Evolutionary conservation across 2,797 vertebrate genomes (phyloP).

Genomic region (Gambusia yucatana): DNA sequence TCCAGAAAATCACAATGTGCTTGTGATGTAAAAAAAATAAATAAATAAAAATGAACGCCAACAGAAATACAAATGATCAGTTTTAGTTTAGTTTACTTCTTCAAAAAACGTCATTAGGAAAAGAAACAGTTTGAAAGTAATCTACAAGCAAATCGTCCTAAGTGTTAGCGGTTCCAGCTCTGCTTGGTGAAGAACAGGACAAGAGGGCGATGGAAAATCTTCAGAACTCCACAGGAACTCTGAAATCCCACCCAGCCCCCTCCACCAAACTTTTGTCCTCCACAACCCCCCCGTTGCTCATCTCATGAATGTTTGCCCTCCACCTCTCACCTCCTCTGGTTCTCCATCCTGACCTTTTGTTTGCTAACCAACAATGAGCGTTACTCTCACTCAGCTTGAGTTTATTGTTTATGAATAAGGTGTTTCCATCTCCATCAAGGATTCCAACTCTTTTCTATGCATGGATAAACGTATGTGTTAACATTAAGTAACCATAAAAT

Average conservation of each 20-base stretch:
- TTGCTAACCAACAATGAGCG: slow-evolving; percentile 15
- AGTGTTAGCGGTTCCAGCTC: not conserved
- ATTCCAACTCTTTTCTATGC: not conserved
- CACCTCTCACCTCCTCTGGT: slow-evolving; percentile 44
- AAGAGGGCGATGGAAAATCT: not conserved
- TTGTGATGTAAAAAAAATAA: not conserved
- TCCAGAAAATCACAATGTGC: not conserved
- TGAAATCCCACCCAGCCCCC: slow-evolving; percentile 19
- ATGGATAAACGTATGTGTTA: not conserved
- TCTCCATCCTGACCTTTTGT: slow-evolving; percentile 50
- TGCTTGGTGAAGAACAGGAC: not conserved
- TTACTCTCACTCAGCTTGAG: slow-evolving; percentile 36
- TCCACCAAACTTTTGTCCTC: slow-evolving; percentile 7
- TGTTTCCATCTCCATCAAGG: not conserved
- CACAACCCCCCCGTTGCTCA: slow-evolving; percentile 22
- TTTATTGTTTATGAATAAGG: slow-evolving; percentile 32
- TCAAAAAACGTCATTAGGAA: not conserved
- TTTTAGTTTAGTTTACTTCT: not conserved
- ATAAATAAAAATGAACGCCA: too few species aligned
- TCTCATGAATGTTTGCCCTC: slow-evolving; percentile 28
- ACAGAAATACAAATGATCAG: not conserved
- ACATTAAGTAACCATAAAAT: not conserved
- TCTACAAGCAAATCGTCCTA: not conserved
- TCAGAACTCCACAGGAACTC: slow-evolving; percentile 15
- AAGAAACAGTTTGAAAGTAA: not conserved